Conservation (phyloP, 2,113 vertebrate species). For the Protomyctophum bolini region DNA sequence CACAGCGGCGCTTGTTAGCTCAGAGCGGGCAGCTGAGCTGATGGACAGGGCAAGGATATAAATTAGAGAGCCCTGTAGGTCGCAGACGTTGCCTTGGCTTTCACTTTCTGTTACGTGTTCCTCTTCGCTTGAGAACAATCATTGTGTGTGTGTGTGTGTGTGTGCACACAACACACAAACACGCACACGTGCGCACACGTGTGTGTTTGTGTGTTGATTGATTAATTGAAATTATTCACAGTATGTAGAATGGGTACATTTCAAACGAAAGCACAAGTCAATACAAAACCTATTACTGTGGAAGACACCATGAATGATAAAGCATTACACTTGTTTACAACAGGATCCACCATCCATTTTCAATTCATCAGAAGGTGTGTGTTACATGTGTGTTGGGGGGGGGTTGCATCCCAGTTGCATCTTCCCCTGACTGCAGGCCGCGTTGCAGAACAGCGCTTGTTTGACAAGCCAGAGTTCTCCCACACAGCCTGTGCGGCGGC, state of each 20-base stretch:
- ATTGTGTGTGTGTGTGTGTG: not conserved
- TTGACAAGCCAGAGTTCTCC: constrained; percentile 55
- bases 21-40: constrained; percentile 43
- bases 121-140: constrained; percentile 32
- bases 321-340: too few relatives aligned
- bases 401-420: constrained; percentile 50
- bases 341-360: too few relatives aligned
- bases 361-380: too few relatives aligned
- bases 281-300: too few relatives aligned
- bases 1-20: constrained; percentile 57
- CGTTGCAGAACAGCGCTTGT: constrained; percentile 56
- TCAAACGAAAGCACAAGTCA: too few relatives aligned
- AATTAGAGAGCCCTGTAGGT: constrained; percentile 22
- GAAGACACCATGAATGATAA: too few relatives aligned
- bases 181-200: too few relatives aligned
- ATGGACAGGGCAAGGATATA: constrained; percentile 41
- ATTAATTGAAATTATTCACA: too few relatives aligned
- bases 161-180: too few relatives aligned
- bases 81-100: constrained; percentile 43
- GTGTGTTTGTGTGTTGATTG: too few relatives aligned
- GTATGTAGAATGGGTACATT: too few relatives aligned
- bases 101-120: constrained; percentile 29
- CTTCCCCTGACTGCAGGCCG: constrained; percentile 50
- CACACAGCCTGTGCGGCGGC: constrained; percentile 49
- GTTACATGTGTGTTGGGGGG: not conserved